Percentiles rank a stretch among this genome's conserved stretches.
phyloP scores from a whole-genome alignment of 2,888 invertebrate species.

The Pseudeuparius sepicola region DNA sequence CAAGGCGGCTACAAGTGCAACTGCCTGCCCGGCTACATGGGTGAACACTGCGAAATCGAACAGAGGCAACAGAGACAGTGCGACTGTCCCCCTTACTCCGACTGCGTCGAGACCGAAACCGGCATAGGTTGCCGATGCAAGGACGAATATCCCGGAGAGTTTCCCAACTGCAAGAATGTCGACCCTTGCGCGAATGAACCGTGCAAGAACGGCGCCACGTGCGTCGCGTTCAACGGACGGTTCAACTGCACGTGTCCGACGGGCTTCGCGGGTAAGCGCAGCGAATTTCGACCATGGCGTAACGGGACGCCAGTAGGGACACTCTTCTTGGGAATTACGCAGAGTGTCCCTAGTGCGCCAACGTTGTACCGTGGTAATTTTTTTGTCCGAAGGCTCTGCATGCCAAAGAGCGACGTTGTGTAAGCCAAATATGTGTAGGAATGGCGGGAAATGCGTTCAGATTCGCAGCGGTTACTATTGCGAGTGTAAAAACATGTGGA shows the following conservation, averaged over 20 bases:
- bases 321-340: too few relatives aligned
- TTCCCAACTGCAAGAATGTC: slow-evolving; percentile 40
- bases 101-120: slow-evolving; percentile 49
- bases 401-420: slow-evolving; percentile 33
- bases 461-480: slow-evolving; percentile 28
- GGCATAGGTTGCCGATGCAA: slow-evolving; percentile 52
- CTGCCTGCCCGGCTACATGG: slow-evolving; percentile 46
- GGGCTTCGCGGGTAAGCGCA: slow-evolving; percentile 54
- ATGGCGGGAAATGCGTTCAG: slow-evolving; percentile 43
- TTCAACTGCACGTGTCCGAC: slow-evolving; percentile 63
- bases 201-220: slow-evolving; percentile 68
- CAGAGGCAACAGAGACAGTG: slow-evolving; percentile 39
- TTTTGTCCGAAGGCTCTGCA: slow-evolving; percentile 32
- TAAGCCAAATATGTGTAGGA: slow-evolving; percentile 41
- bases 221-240: slow-evolving; percentile 45
- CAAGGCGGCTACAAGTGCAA: slow-evolving; percentile 45
- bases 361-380: too few relatives aligned
- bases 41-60: slow-evolving; percentile 43
- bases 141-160: slow-evolving; percentile 48
- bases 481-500: slow-evolving; percentile 39
- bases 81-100: slow-evolving; percentile 56
- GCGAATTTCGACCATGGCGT: too few relatives aligned
- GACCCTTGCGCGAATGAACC: slow-evolving; percentile 56
- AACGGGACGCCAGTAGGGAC: too few relatives aligned
- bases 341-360: too few relatives aligned